Conservation (phyloP, 2,113 vertebrate genomes). For the Anolis carolinensis region DNA sequence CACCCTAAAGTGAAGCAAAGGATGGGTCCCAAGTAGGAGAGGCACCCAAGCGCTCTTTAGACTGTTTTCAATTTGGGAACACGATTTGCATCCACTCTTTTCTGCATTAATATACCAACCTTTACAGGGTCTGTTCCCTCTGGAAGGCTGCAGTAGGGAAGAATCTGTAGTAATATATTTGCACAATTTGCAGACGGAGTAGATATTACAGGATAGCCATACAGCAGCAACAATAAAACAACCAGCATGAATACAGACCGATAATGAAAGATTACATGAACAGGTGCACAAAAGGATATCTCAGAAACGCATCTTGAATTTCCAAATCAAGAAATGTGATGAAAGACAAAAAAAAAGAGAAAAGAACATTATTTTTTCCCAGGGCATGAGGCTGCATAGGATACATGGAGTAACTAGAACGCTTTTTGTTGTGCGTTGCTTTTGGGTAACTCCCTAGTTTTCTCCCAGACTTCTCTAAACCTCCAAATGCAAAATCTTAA, state of each 20-base stretch:
- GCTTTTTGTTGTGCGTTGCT: too few relatives aligned
- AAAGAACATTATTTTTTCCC: too few relatives aligned
- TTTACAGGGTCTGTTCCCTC: not conserved
- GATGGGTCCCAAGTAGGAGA: too few relatives aligned
- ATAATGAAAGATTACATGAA: not conserved
- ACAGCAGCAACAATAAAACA: not conserved
- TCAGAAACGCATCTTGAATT: not conserved
- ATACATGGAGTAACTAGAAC: too few relatives aligned
- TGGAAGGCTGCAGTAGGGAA: not conserved
- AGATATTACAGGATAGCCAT: not conserved
- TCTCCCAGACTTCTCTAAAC: too few relatives aligned
- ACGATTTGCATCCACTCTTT: constrained; percentile 3
- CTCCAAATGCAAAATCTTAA: too few relatives aligned
- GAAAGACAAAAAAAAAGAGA: not conserved
- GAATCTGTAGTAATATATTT: not conserved
- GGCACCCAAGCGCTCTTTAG: not conserved
- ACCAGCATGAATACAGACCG: not conserved
- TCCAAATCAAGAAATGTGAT: not conserved
- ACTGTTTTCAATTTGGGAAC: not conserved
- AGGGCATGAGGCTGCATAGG: too few relatives aligned
- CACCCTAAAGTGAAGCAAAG: too few relatives aligned
- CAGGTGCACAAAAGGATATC: not conserved
- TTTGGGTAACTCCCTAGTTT: too few relatives aligned
- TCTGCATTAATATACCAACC: constrained; percentile 9
- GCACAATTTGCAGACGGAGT: not conserved